phyloP scores from a whole-genome alignment of 1,140 invertebrate species.

The Heliconius eleuchia region DNA sequence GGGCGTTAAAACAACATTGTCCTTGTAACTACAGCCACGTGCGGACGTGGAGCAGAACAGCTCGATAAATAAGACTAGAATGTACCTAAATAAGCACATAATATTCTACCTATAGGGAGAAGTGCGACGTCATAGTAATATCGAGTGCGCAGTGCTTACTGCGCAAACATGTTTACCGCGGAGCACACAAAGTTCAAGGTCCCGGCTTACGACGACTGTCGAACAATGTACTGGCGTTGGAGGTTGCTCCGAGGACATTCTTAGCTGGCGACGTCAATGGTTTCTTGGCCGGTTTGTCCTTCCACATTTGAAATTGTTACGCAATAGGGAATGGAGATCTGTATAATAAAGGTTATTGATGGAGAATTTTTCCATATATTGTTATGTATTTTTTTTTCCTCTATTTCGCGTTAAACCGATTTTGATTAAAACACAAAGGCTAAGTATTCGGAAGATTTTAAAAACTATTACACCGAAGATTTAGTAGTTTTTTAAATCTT shows the following conservation, averaged over 20 bases:
- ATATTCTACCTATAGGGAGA: conserved; percentile 37
- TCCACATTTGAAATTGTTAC: conserved; percentile 23
- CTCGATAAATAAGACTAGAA: conserved; percentile 34
- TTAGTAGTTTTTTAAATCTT: too few relatives aligned
- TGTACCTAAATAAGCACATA: conserved; percentile 24
- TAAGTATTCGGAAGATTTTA: too few relatives aligned
- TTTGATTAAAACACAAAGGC: too few relatives aligned
- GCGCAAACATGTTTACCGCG: conserved; percentile 78
- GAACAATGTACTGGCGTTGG: conserved; percentile 66
- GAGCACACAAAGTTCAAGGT: conserved; percentile 76
- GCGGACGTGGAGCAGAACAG: conserved; percentile 26
- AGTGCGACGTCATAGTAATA: conserved; percentile 63
- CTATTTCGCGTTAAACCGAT: not conserved
- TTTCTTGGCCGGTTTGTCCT: conserved; percentile 21
- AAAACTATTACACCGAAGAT: too few relatives aligned
- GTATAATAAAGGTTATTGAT: not conserved
- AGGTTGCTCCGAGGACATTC: conserved; percentile 60
- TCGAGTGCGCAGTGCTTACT: conserved; percentile 70
- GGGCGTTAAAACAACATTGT: conserved; percentile 27
- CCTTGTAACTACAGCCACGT: conserved; percentile 35
- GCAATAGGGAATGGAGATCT: not conserved
- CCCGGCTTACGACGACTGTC: conserved; percentile 58
- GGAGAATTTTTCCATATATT: not conserved
- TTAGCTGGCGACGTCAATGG: conserved; percentile 31
- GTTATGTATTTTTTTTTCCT: not conserved